phyloP scores from a whole-genome alignment of 2,797 vertebrate genomes.

The Acipenser oxyrinchus region DNA sequence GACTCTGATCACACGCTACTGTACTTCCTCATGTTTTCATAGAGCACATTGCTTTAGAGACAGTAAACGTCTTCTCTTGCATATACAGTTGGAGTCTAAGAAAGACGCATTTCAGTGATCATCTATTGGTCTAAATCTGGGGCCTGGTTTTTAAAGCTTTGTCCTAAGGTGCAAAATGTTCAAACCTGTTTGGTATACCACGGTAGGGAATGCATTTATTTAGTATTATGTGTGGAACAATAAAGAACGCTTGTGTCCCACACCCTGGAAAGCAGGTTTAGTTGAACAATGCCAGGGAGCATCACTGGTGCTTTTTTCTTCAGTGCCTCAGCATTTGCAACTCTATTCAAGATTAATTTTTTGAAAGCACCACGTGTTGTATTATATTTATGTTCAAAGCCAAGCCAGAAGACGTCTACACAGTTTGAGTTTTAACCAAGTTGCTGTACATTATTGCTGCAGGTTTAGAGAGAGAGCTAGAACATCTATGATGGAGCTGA shows the following conservation, averaged over 20 bases:
- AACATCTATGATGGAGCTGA: slow-evolving; percentile 3
- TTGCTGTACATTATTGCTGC: slow-evolving; percentile 11
- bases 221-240: too few species aligned
- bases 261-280: slow-evolving; percentile 10
- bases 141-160: too few species aligned
- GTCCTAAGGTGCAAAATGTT: too few species aligned
- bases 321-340: neutral
- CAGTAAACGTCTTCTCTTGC: neutral
- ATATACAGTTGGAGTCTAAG: too few species aligned
- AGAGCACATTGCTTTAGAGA: neutral
- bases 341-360: neutral
- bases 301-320: neutral
- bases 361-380: neutral
- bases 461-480: slow-evolving; percentile 11
- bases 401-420: neutral
- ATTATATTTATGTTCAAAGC: neutral
- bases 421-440: slow-evolving; percentile 5
- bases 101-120: too few species aligned
- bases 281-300: neutral
- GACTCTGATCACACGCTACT: neutral
- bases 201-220: too few species aligned
- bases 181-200: too few species aligned
- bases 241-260: too few species aligned
- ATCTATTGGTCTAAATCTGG: too few species aligned
- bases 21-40: neutral